Percentiles rank a stretch among this genome's conserved stretches.
phyloP scores from a whole-genome alignment of 2,888 invertebrate species.

The Cyrtodaria siliqua region DNA sequence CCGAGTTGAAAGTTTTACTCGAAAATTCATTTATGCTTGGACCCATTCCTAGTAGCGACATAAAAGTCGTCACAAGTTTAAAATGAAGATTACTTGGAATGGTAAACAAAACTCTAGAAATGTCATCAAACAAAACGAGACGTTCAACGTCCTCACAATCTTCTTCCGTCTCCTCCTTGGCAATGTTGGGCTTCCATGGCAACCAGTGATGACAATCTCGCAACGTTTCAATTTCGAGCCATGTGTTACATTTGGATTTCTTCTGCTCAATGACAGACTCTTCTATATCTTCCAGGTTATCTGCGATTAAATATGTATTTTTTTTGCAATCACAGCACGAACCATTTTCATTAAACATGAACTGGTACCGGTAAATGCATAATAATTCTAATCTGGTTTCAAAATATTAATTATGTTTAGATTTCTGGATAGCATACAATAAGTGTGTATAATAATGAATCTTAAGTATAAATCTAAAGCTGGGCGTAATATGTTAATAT shows the following conservation, averaged over 20 bases:
- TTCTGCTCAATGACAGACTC: conserved; percentile 69
- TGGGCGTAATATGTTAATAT: too few species aligned
- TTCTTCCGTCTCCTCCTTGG: conserved; percentile 72
- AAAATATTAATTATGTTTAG: too few species aligned
- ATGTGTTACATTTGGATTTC: conserved; percentile 69
- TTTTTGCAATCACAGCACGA: too few species aligned
- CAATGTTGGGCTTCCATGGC: conserved; percentile 84
- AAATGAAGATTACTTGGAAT: conserved; percentile 48
- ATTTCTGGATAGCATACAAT: too few species aligned
- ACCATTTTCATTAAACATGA: too few species aligned
- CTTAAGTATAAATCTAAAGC: too few species aligned
- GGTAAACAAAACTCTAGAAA: conserved; percentile 78
- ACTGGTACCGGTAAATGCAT: too few species aligned
- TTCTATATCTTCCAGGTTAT: conserved; percentile 69
- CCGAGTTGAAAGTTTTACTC: not conserved
- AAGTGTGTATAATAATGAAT: too few species aligned
- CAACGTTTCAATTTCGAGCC: conserved; percentile 84
- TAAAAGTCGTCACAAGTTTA: conserved; percentile 40
- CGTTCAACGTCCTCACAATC: conserved; percentile 86
- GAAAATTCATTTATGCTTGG: not conserved
- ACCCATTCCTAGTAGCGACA: conserved; percentile 4
- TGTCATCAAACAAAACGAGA: conserved; percentile 85
- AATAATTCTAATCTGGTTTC: too few species aligned
- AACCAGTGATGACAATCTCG: conserved; percentile 84
- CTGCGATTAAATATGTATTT: too few species aligned